Percentiles rank a stretch among this genome's conserved stretches.
These are phyloP conservation scores for Sinella curviseta DNA, from an alignment of 1,140 invertebrate species.

Conservation along the genomic window DNA sequence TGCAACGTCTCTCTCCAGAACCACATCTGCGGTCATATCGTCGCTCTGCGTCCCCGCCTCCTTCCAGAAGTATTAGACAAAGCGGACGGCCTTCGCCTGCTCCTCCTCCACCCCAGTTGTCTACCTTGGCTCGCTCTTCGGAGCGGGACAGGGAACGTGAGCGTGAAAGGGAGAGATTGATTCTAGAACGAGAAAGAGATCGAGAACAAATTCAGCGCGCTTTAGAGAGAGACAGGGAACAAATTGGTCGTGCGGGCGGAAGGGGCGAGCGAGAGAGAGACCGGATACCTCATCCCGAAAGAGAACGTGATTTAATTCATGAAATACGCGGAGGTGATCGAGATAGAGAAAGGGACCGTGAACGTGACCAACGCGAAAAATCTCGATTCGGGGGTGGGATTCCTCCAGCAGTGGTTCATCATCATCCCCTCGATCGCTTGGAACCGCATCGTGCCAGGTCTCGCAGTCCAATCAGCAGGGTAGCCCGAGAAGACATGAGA, in stretches of 20 bases:
- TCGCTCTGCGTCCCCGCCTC: neutral
- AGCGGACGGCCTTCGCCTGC: neutral
- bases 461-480: slow-evolving; percentile 15
- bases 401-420: neutral
- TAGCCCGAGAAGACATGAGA: slow-evolving; percentile 1
- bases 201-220: neutral
- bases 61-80: neutral
- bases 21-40: neutral
- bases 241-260: neutral
- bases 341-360: slow-evolving; percentile 1
- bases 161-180: neutral
- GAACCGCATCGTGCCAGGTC: neutral
- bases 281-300: neutral
- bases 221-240: neutral
- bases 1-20: neutral
- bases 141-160: neutral
- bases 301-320: slow-evolving; percentile 27
- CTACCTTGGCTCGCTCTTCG: neutral
- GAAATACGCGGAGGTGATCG: neutral
- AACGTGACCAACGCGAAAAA: slow-evolving; percentile 6
- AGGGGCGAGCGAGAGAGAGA: neutral
- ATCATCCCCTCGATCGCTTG: neutral
- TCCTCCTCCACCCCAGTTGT: neutral
- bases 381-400: neutral
- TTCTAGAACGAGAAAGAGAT: slow-evolving; percentile 21